Evolutionary conservation across 2,113 vertebrate species (phyloP), one percentile per base, ranked within the genome.

Genomic region (Gallinago jamesoni): DNA sequence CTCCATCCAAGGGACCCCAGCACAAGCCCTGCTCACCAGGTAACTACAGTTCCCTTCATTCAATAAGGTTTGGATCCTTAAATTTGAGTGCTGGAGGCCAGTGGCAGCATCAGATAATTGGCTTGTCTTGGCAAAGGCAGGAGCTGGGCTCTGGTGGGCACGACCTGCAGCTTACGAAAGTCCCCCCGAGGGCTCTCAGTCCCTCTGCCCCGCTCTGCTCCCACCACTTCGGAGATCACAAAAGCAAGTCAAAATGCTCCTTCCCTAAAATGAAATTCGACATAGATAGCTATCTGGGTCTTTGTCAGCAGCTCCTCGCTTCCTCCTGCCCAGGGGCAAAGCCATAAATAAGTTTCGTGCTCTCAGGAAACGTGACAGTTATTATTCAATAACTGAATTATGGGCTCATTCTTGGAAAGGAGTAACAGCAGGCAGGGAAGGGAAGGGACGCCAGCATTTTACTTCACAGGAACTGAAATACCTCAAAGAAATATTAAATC

Each of bases 111-210:
- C 6, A 20, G 31, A 4, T 47, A 33, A 30, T 12, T 12, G 30
- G 3, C 39, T 88, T 57, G 7, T 31, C 56, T n/a, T 39, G 12
- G 50, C 24, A 66, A 64, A 57, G 45, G 33, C 23, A 79, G 45
- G 56, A 84, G 68, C 27, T 0, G 0, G 22, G 4, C 37, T 59
- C 23, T 0, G 0, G 10, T 23, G 28, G n/a, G 31, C 28, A 50
- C 0, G 0, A 70, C 2, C 31, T 20, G 28, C 1, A 1, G 35
- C 35, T 62, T 62, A 12, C 0, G 1, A 1, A 56, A 50, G 24
- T 27, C 15, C 30, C 24, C 11, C 22, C 0, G 0, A 55, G 59
- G 12, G 10, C 20, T 55, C 52, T 72, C 47, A 37, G 25, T 10
- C 47, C 24, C 28, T 5, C 3, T 23, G 47, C 14, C 47, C 35